Conservation (phyloP, 2,888 invertebrate species). For the Thumatha senex region DNA sequence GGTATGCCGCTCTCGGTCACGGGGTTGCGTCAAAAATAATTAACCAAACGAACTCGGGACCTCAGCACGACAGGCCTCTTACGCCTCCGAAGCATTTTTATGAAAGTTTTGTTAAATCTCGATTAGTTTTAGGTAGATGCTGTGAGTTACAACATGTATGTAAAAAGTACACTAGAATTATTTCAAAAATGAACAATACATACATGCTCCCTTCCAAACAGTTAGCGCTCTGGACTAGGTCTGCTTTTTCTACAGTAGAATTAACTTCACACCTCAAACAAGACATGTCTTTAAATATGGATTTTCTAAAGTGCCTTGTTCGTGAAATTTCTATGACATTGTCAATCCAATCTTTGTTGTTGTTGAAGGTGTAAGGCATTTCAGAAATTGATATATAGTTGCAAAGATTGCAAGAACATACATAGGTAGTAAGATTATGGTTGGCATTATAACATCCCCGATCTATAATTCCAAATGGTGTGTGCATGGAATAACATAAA, state of each 20-base stretch:
- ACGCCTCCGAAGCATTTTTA: too few species aligned
- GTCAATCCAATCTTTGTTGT: conserved; percentile 59
- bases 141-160: too few species aligned
- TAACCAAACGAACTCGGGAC: too few species aligned
- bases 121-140: too few species aligned
- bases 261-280: conserved; percentile 69
- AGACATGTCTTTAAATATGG: conserved; percentile 61
- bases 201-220: conserved; percentile 68
- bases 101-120: too few species aligned
- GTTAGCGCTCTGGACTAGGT: conserved; percentile 41
- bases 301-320: conserved; percentile 56
- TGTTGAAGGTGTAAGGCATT: conserved; percentile 61
- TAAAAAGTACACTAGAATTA: too few species aligned
- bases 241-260: conserved; percentile 30
- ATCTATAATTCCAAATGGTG: conserved; percentile 68
- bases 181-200: conserved; percentile 30
- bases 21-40: too few species aligned
- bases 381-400: conserved; percentile 65
- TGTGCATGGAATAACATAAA: conserved; percentile 65
- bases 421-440: conserved; percentile 57
- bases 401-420: conserved; percentile 71
- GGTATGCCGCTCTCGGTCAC: too few species aligned
- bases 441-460: conserved; percentile 66
- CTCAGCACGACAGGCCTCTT: too few species aligned
- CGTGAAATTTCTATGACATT: conserved; percentile 65